Percentiles rank a stretch among this genome's conserved stretches.
Evolutionary conservation across 2,113 vertebrate genomes (phyloP).

Genomic region (Chascanopsetta lugubris): DNA sequence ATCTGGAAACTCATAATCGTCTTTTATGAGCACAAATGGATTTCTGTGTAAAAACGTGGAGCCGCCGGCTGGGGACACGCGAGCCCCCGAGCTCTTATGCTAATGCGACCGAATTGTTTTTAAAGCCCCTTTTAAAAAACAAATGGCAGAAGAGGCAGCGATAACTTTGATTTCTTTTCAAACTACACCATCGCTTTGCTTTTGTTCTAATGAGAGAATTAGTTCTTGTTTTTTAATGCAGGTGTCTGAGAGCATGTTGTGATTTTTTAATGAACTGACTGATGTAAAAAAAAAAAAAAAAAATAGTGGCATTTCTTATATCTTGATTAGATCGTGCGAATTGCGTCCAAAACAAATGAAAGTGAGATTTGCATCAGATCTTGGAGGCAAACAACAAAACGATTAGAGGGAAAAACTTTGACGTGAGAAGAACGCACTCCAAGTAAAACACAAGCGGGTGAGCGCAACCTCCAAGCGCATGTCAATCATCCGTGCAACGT

Average conservation of each 20-base stretch:
- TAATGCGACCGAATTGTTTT: constrained; percentile 52
- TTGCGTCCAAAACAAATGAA: constrained; percentile 36
- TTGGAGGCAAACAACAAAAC: constrained; percentile 46
- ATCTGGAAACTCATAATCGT: constrained; percentile 65
- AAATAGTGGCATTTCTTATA: constrained; percentile 33
- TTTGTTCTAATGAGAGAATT: constrained; percentile 36
- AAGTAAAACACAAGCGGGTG: neutral
- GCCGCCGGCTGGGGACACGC: constrained; percentile 27
- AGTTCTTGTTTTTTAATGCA: constrained; percentile 43
- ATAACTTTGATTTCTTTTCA: constrained; percentile 43
- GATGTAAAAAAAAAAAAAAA: constrained; percentile 56
- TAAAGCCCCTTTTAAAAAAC: constrained; percentile 49
- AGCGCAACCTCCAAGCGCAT: neutral
- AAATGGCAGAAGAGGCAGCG: constrained; percentile 25
- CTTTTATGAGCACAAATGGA: constrained; percentile 66
- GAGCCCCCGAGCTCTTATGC: constrained; percentile 16
- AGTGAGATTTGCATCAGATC: constrained; percentile 46
- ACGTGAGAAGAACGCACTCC: constrained; percentile 14
- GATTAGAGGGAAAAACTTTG: constrained; percentile 37
- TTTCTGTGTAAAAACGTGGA: constrained; percentile 39
- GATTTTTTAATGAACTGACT: constrained; percentile 43
- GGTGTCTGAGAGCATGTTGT: constrained; percentile 39
- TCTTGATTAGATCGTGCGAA: constrained; percentile 65
- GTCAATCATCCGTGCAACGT: constrained; percentile 1
- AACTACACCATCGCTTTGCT: constrained; percentile 41